Conservation (phyloP, 2,888 invertebrate species). For the Acanthacorydalis orientalis region DNA sequence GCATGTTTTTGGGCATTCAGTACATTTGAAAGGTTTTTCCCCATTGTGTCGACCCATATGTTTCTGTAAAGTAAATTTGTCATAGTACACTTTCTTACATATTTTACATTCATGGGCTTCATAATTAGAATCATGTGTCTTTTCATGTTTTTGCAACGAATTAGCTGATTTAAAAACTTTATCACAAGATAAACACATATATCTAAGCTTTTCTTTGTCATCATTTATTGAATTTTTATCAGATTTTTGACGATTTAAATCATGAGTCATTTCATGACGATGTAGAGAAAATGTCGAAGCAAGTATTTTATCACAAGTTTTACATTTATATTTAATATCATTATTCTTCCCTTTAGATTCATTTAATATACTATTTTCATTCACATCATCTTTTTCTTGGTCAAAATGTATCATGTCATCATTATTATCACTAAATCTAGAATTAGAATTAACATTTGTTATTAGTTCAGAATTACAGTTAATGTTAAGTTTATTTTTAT, state of each 20-base stretch:
- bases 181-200: background rate
- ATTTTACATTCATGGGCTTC: background rate
- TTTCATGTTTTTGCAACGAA: background rate
- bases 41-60: background rate
- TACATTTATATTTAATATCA: too few relatives aligned
- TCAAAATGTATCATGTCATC: too few relatives aligned
- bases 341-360: too few relatives aligned
- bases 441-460: too few relatives aligned
- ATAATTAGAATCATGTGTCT: background rate
- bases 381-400: too few relatives aligned
- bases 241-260: background rate
- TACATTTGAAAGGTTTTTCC: background rate
- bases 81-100: background rate
- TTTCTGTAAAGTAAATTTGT: background rate
- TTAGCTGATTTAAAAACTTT: background rate
- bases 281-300: too few relatives aligned
- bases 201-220: background rate
- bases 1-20: background rate
- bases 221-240: background rate
- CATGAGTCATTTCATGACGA: too few relatives aligned
- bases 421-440: too few relatives aligned
- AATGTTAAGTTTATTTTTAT: background rate
- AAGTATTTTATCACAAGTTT: too few relatives aligned
- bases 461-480: too few relatives aligned
- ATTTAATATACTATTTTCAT: too few relatives aligned